Percentiles rank a stretch among this genome's conserved stretches.
Evolutionary conservation across 2,888 invertebrate genomes (phyloP).

Genomic region (Mimumesa dahlbomi): DNA sequence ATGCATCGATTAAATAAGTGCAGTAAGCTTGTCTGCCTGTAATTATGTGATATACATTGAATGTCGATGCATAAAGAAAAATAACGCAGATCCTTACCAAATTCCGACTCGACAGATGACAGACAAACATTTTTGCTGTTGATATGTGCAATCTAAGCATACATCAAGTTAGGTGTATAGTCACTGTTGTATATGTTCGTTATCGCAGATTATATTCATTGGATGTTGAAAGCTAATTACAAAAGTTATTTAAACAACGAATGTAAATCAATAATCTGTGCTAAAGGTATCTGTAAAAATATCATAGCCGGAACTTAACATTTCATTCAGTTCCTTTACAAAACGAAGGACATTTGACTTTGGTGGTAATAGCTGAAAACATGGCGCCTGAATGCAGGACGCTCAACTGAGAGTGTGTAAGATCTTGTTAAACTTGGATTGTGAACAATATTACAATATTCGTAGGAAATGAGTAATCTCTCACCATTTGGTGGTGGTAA

Average conservation of each 20-base stretch:
- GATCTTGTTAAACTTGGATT: constrained; percentile 40
- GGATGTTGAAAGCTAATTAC: not conserved
- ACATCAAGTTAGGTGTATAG: no score
- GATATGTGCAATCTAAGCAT: no score
- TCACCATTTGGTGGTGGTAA: constrained; percentile 85
- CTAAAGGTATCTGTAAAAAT: not conserved
- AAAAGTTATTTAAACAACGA: constrained; percentile 4
- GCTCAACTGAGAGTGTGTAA: constrained; percentile 59
- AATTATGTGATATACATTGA: no score
- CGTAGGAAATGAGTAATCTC: constrained; percentile 80
- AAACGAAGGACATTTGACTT: constrained; percentile 25
- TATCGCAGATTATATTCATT: not conserved
- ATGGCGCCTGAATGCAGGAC: constrained; percentile 77
- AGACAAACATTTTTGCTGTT: no score
- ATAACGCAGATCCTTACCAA: no score
- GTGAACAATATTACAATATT: constrained; percentile 30
- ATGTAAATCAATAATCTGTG: not conserved
- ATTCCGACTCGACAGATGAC: no score
- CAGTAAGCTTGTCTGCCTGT: no score
- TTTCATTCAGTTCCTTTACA: constrained; percentile 20
- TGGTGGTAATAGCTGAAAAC: constrained; percentile 43
- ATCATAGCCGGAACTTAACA: constrained; percentile 10
- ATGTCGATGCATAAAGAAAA: no score
- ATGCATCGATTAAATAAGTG: no score
- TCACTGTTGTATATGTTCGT: no score